A percentile compares a stretch with the other conserved stretches of the same genome.
These are phyloP conservation scores for Melanchra persicariae DNA, from an alignment of 2,888 invertebrate genomes.

Conservation along the genomic window DNA sequence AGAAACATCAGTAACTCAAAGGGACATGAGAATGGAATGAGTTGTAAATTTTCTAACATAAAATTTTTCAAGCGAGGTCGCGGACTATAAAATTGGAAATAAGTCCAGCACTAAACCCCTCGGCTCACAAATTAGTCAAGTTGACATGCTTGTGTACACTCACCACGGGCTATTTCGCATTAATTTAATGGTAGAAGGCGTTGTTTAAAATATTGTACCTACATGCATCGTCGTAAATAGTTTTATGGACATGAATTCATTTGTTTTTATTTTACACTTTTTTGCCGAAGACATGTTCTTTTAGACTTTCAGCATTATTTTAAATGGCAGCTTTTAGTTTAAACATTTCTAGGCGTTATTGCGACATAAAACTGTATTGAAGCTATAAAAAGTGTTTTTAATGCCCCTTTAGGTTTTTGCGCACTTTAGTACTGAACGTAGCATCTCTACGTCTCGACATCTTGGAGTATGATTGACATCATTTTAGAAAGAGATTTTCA, in stretches of 20 bases:
- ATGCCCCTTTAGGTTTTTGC: conserved; percentile 22
- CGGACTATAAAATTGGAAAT: conserved; percentile 68
- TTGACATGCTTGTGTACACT: conserved; percentile 67
- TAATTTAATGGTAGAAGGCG: conserved; percentile 72
- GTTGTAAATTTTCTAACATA: conserved; percentile 78
- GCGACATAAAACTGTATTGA: conserved; percentile 43
- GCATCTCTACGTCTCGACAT: neutral
- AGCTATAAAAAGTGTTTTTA: conserved; percentile 27
- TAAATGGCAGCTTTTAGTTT: conserved; percentile 58
- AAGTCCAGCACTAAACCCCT: conserved; percentile 71
- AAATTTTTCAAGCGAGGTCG: conserved; percentile 63
- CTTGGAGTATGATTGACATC: neutral
- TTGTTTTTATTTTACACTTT: conserved; percentile 59
- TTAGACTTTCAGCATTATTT: conserved; percentile 57
- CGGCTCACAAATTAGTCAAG: conserved; percentile 75
- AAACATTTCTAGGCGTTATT: conserved; percentile 52
- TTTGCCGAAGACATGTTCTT: conserved; percentile 54
- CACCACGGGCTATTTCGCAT: conserved; percentile 69
- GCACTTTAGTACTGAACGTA: neutral
- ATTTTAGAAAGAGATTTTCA: neutral
- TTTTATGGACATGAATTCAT: conserved; percentile 64
- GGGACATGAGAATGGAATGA: conserved; percentile 72
- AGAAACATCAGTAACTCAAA: conserved; percentile 76
- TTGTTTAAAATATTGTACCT: conserved; percentile 73
- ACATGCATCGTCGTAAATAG: conserved; percentile 67